phyloP scores from a whole-genome alignment of 2,113 vertebrate species.

The Microcebus murinus region DNA sequence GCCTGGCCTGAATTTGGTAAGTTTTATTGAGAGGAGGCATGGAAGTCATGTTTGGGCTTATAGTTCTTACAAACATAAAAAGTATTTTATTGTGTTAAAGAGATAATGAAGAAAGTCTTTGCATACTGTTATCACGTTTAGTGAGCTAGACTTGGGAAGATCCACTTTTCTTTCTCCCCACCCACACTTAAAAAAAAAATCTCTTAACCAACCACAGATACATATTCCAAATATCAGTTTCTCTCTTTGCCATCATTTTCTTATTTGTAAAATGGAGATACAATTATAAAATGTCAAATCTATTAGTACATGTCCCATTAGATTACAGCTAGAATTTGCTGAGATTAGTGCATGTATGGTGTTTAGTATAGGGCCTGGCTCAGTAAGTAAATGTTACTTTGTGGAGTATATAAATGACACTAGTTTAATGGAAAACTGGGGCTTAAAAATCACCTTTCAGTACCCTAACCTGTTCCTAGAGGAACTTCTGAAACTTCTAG shows the following conservation, averaged over 20 bases:
- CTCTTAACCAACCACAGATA: not conserved
- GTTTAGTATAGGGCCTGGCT: not conserved
- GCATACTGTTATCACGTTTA: not conserved
- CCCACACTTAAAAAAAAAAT: not conserved
- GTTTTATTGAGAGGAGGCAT: not conserved
- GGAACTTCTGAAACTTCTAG: not conserved
- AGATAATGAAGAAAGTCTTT: not conserved
- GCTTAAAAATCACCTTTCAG: not conserved
- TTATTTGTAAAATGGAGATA: not conserved
- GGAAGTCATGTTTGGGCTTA: not conserved
- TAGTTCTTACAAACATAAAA: not conserved
- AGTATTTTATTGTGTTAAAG: not conserved
- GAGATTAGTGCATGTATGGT: not conserved
- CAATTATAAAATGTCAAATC: not conserved
- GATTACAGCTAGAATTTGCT: not conserved
- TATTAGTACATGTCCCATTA: not conserved
- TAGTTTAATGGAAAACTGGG: not conserved
- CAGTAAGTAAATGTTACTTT: not conserved
- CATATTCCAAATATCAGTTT: not conserved
- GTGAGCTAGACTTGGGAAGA: not conserved
- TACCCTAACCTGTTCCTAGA: not conserved
- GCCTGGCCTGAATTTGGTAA: not conserved
- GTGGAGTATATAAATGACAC: not conserved
- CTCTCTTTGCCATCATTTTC: not conserved
- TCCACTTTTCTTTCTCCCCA: not conserved